Percentiles rank a stretch among this genome's conserved stretches.
phyloP scores from a whole-genome alignment of 1,140 invertebrate species.

The Penaeus vannamei region DNA sequence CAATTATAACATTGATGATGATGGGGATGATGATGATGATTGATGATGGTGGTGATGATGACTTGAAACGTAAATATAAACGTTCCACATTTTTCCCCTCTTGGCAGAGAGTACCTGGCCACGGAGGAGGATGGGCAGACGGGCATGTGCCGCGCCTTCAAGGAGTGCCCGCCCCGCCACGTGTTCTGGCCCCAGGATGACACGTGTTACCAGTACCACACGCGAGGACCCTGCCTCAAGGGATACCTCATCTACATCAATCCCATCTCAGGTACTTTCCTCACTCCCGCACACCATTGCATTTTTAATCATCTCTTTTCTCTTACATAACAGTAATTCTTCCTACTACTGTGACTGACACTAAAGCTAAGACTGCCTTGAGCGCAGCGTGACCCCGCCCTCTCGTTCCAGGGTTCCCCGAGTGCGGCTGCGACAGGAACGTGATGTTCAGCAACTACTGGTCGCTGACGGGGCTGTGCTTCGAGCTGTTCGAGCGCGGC shows the following conservation, averaged over 20 bases:
- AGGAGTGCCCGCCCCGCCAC: conserved; percentile 59
- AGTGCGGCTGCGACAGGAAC: conserved; percentile 66
- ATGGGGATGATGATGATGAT: too few relatives aligned
- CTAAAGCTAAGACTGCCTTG: too few relatives aligned
- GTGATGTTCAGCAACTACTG: conserved; percentile 68
- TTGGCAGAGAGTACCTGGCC: conserved; percentile 51
- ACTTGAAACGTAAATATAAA: neutral
- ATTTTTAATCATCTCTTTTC: neutral
- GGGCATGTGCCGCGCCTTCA: conserved; percentile 39
- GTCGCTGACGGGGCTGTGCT: conserved; percentile 66
- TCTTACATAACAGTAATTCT: neutral
- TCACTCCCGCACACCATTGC: neutral
- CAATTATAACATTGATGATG: neutral
- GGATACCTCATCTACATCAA: conserved; percentile 68
- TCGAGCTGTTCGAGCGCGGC: conserved; percentile 66
- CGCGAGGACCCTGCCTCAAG: conserved; percentile 67
- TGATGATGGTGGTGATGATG: too few relatives aligned
- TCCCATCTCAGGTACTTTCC: conserved; percentile 58
- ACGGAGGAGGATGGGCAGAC: neutral
- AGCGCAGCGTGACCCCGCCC: too few relatives aligned
- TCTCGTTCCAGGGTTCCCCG: conserved; percentile 57
- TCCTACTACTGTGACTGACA: too few relatives aligned
- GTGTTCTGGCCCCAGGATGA: conserved; percentile 67
- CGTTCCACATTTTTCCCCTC: neutral
- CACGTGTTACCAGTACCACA: conserved; percentile 64